Evolutionary conservation across 1,140 invertebrate species (phyloP).

Genomic region (Sycophaga agraensis): DNA sequence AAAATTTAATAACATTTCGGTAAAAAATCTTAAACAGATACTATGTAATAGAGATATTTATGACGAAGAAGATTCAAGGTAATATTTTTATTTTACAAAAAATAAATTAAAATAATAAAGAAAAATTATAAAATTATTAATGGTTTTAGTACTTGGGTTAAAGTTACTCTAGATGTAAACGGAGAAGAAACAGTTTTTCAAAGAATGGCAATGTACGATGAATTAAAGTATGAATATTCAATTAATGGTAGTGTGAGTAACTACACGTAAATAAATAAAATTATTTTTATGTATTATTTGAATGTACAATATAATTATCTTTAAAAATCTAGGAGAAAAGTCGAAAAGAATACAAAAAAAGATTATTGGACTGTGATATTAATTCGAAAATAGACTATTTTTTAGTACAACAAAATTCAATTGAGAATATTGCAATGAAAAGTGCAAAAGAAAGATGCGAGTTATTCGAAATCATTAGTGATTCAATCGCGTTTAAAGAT

Average conservation of each 20-base stretch:
- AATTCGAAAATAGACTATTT: constrained; percentile 97
- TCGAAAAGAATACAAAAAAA: constrained; percentile 76
- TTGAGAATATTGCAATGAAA: constrained; percentile 97
- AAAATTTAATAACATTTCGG: not conserved
- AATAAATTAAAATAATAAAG: not conserved
- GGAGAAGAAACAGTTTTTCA: not conserved
- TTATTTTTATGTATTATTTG: not conserved
- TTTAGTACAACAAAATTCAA: constrained; percentile 94
- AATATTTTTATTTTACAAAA: not conserved
- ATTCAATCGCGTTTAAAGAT: constrained; percentile 80
- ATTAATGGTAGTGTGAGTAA: constrained; percentile 4
- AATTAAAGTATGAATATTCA: not conserved
- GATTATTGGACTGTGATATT: constrained; percentile 82
- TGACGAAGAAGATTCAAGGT: not conserved
- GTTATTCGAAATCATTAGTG: constrained; percentile 95
- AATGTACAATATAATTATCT: constrained; percentile 31
- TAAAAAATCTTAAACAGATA: not conserved
- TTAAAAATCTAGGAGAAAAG: constrained; percentile 48
- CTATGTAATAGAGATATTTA: not conserved
- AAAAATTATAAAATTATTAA: not conserved
- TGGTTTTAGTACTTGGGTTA: not conserved
- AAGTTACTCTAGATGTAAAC: constrained; percentile 5
- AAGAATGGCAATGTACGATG: not conserved
- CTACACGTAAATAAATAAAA: not conserved
- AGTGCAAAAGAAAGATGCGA: constrained; percentile 93